These are phyloP conservation scores for Aspiorhynchus laticeps DNA, from an alignment of 2,113 vertebrate genomes.

Conservation along the genomic window DNA sequence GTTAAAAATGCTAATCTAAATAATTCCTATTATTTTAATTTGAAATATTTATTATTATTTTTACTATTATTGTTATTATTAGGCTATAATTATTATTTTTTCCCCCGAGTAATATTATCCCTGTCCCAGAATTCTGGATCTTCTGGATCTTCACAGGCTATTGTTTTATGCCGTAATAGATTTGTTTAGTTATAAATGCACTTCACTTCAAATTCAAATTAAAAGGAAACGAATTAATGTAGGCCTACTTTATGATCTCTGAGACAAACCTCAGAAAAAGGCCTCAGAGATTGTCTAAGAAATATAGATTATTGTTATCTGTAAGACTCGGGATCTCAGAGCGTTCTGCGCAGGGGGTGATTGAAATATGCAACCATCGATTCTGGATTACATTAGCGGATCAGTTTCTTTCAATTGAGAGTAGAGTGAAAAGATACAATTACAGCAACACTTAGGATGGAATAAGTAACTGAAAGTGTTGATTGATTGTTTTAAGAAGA, in stretches of 20 bases:
- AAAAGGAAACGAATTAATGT: neutral
- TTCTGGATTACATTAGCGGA: constrained; percentile 43
- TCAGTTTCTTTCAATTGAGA: constrained; percentile 42
- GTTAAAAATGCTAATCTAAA: neutral
- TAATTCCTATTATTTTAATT: neutral
- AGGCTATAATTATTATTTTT: neutral
- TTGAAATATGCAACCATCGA: constrained; percentile 44
- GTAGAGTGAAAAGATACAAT: constrained; percentile 40
- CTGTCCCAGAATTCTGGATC: neutral
- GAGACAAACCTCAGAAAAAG: neutral
- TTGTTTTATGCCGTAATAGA: neutral
- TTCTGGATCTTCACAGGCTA: no score
- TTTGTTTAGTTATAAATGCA: neutral
- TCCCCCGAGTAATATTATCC: neutral
- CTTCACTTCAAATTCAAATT: neutral
- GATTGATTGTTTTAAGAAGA: constrained; percentile 36
- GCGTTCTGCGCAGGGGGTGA: neutral
- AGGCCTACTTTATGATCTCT: neutral
- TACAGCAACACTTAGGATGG: constrained; percentile 31
- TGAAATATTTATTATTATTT: neutral
- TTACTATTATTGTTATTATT: no score
- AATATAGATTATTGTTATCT: neutral
- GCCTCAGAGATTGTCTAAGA: neutral
- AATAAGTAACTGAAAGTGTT: constrained; percentile 17
- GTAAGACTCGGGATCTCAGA: neutral